Conservation (phyloP, 2,113 vertebrate species). For the Zapornia atra region DNA sequence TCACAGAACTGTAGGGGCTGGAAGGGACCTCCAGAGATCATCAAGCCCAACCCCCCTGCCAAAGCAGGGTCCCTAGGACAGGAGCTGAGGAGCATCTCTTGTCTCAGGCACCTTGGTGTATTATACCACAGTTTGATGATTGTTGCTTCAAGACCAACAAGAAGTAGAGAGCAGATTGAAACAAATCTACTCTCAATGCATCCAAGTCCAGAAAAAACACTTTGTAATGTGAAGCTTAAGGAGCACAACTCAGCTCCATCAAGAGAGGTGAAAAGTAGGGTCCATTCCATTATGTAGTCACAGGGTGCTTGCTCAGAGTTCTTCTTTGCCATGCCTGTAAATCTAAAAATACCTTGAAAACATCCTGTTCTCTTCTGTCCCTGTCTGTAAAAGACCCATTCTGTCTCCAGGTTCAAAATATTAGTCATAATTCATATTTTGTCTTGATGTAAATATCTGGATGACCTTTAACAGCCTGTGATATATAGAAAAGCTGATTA, state of each 20-base stretch:
- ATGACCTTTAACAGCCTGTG: slow-evolving; percentile 52
- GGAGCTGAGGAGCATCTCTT: neutral
- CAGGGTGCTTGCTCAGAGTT: neutral
- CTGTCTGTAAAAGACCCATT: neutral
- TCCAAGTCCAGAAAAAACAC: neutral
- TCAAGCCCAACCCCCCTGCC: too few relatives aligned
- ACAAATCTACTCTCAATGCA: neutral
- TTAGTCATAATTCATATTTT: slow-evolving; percentile 17
- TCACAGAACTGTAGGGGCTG: too few relatives aligned
- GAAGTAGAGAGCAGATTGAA: neutral
- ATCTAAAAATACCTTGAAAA: neutral
- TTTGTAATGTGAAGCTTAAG: neutral
- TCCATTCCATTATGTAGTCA: neutral
- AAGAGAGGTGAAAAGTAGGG: neutral
- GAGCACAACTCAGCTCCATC: neutral
- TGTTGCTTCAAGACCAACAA: neutral
- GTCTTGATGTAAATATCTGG: neutral
- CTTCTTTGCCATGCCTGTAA: neutral
- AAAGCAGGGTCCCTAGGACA: too few relatives aligned
- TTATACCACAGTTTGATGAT: neutral
- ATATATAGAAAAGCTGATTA: slow-evolving; percentile 48
- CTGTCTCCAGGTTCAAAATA: neutral
- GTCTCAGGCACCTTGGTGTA: neutral
- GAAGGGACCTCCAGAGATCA: too few relatives aligned
- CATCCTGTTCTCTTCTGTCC: neutral